phyloP scores from a whole-genome alignment of 2,113 vertebrate genomes.

The Actenoides lindsayi region DNA sequence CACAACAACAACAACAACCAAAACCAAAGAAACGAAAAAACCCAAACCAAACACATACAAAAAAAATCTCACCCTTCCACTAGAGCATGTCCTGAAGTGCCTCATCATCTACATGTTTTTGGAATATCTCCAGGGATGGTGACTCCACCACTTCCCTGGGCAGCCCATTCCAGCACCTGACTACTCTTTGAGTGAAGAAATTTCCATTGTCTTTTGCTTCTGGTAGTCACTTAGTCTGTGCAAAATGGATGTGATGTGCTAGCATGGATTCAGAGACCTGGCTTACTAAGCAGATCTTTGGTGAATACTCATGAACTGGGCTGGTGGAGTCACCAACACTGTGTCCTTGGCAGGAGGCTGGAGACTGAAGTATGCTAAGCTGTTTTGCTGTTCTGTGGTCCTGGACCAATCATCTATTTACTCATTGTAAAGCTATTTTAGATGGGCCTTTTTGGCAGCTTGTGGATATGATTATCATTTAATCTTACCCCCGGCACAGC shows the following conservation, averaged over 20 bases:
- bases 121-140: too few relatives aligned
- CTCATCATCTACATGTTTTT: too few relatives aligned
- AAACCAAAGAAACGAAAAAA: too few relatives aligned
- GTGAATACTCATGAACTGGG: background rate
- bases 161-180: too few relatives aligned
- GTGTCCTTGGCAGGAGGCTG: background rate
- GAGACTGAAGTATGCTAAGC: background rate
- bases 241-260: background rate
- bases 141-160: too few relatives aligned
- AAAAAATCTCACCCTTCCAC: too few relatives aligned
- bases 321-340: background rate
- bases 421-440: background rate
- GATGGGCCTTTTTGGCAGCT: background rate
- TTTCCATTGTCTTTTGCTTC: background rate
- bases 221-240: background rate
- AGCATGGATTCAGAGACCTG: background rate
- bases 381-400: background rate
- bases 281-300: background rate
- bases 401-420: background rate
- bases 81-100: too few relatives aligned
- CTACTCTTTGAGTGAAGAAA: too few relatives aligned
- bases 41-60: too few relatives aligned
- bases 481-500: background rate
- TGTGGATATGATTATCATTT: background rate
- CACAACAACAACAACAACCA: too few relatives aligned